Conservation (phyloP, 2,888 invertebrate genomes). For the Muschampia plurimacula region DNA sequence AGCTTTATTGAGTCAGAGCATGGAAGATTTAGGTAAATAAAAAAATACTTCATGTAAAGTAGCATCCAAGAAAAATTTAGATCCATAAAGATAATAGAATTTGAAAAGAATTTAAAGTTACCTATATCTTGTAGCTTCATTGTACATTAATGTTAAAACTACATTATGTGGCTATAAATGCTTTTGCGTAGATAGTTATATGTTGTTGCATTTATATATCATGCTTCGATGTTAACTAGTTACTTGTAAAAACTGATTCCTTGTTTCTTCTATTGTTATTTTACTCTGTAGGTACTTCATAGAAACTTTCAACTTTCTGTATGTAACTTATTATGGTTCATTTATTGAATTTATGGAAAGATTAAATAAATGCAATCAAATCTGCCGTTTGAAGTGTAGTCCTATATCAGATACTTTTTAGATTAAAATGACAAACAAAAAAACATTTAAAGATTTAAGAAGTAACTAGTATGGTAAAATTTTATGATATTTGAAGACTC, state of each 20-base stretch:
- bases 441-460: too few species aligned
- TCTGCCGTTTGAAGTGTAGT: too few species aligned
- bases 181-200: slow-evolving; percentile 40
- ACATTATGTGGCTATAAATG: slow-evolving; percentile 28
- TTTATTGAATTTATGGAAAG: not conserved
- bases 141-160: slow-evolving; percentile 21
- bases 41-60: slow-evolving; percentile 39
- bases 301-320: not conserved
- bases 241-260: slow-evolving; percentile 23
- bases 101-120: slow-evolving; percentile 22
- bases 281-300: not conserved
- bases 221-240: slow-evolving; percentile 36
- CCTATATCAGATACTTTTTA: too few species aligned
- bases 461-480: not conserved
- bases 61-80: slow-evolving; percentile 27
- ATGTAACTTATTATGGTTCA: not conserved
- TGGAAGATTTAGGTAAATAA: slow-evolving; percentile 95
- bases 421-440: too few species aligned
- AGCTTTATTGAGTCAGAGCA: slow-evolving; percentile 96
- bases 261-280: slow-evolving; percentile 16
- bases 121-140: slow-evolving; percentile 40
- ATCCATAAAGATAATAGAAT: slow-evolving; percentile 20
- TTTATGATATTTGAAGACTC: not conserved
- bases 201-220: slow-evolving; percentile 38
- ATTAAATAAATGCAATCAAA: too few species aligned